phyloP scores from a whole-genome alignment of 1,140 invertebrate species.

The Campoletis sonorensis region DNA sequence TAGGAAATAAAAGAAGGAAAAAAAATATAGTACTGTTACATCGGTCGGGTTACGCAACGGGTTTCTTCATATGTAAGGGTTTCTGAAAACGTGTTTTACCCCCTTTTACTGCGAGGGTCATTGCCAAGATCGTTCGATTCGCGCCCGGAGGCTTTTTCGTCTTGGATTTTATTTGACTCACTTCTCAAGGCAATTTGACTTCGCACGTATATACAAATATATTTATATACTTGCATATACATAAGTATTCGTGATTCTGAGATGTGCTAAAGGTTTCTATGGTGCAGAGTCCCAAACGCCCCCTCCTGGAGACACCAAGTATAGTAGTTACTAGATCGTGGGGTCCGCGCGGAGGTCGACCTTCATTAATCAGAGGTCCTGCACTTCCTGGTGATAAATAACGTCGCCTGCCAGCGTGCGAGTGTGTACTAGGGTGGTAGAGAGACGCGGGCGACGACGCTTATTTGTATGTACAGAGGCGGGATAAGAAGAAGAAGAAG shows the following conservation, averaged over 20 bases:
- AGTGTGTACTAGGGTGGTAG: conserved; percentile 53
- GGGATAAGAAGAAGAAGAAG: conserved; percentile 33
- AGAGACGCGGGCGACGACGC: conserved; percentile 55
- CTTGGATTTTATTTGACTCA: background rate
- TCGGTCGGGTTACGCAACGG: conserved; percentile 3
- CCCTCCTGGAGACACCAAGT: conserved; percentile 31
- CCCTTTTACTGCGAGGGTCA: background rate
- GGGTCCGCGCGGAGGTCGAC: conserved; percentile 56
- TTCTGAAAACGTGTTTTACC: background rate
- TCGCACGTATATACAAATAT: too few relatives aligned
- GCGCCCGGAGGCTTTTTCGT: background rate
- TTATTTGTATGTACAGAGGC: conserved; percentile 62
- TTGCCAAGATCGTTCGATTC: background rate
- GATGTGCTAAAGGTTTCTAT: background rate
- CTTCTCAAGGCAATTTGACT: background rate
- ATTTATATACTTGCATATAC: background rate
- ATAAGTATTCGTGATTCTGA: conserved; percentile 6
- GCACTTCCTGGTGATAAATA: conserved; percentile 69
- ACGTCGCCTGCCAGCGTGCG: conserved; percentile 59
- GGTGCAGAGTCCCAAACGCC: background rate
- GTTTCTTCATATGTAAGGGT: background rate
- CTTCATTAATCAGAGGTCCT: conserved; percentile 66
- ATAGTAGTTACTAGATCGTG: conserved; percentile 42
- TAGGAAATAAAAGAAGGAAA: background rate
- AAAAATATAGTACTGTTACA: conserved; percentile 28